A percentile compares a stretch with the other conserved stretches of the same genome.
Evolutionary conservation across 2,113 vertebrate genomes (phyloP).

Genomic region (Cyphomyrus discorhynchus): DNA sequence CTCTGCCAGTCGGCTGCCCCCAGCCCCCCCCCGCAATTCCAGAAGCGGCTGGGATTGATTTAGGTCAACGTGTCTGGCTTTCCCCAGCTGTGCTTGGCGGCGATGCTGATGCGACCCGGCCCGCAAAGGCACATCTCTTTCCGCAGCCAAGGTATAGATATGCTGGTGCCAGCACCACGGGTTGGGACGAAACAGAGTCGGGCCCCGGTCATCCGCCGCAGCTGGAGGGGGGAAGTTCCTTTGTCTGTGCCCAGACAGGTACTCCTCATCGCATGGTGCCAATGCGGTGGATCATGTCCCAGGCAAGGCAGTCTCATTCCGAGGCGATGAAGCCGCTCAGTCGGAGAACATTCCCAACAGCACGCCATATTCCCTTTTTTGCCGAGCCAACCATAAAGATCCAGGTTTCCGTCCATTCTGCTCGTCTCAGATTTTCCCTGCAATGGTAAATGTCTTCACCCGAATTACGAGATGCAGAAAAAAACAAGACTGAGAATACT

Average conservation of each 20-base stretch:
- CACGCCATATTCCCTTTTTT: constrained; percentile 3
- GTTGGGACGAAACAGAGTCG: constrained; percentile 32
- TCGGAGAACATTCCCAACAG: background rate
- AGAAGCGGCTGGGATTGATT: constrained; percentile 59
- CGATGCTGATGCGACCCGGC: constrained; percentile 43
- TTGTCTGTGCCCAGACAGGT: constrained; percentile 55
- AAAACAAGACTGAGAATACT: background rate
- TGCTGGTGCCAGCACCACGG: background rate
- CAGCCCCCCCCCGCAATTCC: constrained; percentile 54
- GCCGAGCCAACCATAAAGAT: constrained; percentile 47
- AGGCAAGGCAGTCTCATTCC: constrained; percentile 7
- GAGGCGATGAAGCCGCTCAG: background rate
- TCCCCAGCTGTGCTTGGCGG: constrained; percentile 48
- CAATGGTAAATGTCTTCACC: constrained; percentile 5
- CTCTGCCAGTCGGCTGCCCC: constrained; percentile 56
- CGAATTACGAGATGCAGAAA: background rate
- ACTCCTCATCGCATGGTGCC: constrained; percentile 28
- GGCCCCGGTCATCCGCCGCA: constrained; percentile 49
- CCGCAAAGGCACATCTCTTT: constrained; percentile 27
- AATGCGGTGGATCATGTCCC: constrained; percentile 27
- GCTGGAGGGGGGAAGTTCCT: constrained; percentile 39
- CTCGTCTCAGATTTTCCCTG: constrained; percentile 45
- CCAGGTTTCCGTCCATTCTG: constrained; percentile 53
- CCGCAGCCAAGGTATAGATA: constrained; percentile 28
- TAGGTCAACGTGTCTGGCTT: constrained; percentile 65